A percentile compares a stretch with the other conserved stretches of the same genome.
phyloP scores from a whole-genome alignment of 1,140 invertebrate genomes.

The Heliconius hermathena region DNA sequence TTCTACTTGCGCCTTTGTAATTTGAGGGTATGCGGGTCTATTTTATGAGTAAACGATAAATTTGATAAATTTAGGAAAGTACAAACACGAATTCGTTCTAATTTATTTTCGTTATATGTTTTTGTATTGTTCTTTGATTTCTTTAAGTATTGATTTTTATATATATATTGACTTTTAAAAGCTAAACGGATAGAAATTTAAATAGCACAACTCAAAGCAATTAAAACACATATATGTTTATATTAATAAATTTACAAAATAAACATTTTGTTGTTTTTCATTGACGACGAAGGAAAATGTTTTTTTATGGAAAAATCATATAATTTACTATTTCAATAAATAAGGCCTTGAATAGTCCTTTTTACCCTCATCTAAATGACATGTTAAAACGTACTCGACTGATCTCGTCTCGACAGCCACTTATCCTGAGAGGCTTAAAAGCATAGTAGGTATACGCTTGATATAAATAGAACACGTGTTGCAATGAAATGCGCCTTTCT shows the following conservation, averaged over 20 bases:
- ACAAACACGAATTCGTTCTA: too few species aligned
- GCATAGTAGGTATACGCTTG: constrained; percentile 9
- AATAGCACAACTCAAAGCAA: too few species aligned
- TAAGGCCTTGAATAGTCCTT: constrained; percentile 13
- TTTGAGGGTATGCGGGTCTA: not conserved
- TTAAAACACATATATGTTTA: too few species aligned
- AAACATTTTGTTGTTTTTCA: too few species aligned
- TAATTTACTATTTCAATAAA: not conserved
- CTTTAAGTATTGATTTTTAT: too few species aligned
- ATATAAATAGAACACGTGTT: constrained; percentile 2
- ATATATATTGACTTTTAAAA: too few species aligned
- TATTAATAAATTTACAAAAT: too few species aligned
- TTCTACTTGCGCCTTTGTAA: not conserved
- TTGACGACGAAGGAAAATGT: not conserved
- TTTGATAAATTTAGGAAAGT: not conserved
- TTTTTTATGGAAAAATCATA: not conserved
- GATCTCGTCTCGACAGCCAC: constrained; percentile 30
- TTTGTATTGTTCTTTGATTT: too few species aligned
- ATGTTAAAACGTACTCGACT: constrained; percentile 26
- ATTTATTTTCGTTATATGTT: too few species aligned
- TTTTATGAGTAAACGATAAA: not conserved
- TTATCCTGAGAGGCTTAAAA: constrained; percentile 24
- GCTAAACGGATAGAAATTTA: too few species aligned
- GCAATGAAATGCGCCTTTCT: not conserved
- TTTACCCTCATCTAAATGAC: constrained; percentile 27